Base-by-base conservation (phyloP, 2,888 invertebrate genomes). In the Andrena haemorrhoa region DNA sequence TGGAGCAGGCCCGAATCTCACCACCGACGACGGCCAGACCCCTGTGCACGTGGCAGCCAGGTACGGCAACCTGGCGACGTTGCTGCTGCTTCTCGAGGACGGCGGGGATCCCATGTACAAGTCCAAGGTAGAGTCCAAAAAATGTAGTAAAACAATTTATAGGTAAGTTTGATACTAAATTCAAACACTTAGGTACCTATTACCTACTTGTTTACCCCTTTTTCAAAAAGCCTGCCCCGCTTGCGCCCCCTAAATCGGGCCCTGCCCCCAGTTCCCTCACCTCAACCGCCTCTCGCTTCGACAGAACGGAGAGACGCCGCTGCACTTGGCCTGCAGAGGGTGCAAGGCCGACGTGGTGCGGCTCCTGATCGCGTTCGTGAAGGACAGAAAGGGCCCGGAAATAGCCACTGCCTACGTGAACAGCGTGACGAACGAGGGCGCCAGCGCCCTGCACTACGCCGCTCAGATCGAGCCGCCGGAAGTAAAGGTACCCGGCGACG, bases 21-120 rank as follows among this genome's bases (percentile, higher is more conserved):
- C 97, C 2, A 99, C 98, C 79, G 98, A 98, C 93, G 98, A 99
- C 94, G 99, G 99, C 1, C 98, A 99, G 94, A 99, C 99, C 0
- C 98, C 99, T 0, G 97, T 99, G 4, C 99, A 99, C 93, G 98
- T 99, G 23, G 98, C 99, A 0, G 98, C 99, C 0, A 96, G 97
- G 88, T 96, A 97, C 91, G 99, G 99, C 0, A 98, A 99, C 94
- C 94, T 98, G 70, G 96, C 97, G 72, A 98, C 99, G 7, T 95
- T 98, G 69, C 94, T 97, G 87, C 95, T 99, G 6, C 95, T 99
- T 12, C 95, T 99, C 35, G 98, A 98, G 92, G 99, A 99, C 92
- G 98, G 97, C 1, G 99, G 99, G 0, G 98, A 99, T 94, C 98
- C 99, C 0, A 95, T 97, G 84, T 96, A 96, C 90, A 98, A 98